These are phyloP conservation scores for Psococerastis gibbosa DNA, from an alignment of 2,888 invertebrate species.

Conservation along the genomic window DNA sequence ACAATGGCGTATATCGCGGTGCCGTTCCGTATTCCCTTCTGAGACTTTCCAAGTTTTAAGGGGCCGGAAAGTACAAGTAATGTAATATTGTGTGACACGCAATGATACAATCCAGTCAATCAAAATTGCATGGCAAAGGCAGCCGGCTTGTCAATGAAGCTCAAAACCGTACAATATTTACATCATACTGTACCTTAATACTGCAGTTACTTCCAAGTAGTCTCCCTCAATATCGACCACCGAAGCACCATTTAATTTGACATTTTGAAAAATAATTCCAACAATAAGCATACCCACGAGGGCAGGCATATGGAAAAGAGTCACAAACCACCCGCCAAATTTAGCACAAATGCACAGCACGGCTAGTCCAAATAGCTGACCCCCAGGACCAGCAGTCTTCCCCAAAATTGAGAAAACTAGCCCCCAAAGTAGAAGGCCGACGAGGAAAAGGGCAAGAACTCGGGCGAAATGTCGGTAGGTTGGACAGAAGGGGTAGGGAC, in stretches of 20 bases:
- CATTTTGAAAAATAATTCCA: constrained; percentile 55
- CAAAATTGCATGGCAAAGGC: no score
- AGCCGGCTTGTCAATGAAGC: no score
- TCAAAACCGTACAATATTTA: no score
- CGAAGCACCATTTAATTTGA: constrained; percentile 31
- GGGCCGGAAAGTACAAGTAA: no score
- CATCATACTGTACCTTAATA: constrained; percentile 52
- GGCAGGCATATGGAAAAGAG: constrained; percentile 60
- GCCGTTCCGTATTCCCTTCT: no score
- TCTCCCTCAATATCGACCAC: constrained; percentile 44
- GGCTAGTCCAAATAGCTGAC: constrained; percentile 59
- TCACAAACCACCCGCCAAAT: constrained; percentile 65
- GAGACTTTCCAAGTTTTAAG: no score
- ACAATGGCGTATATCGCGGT: no score
- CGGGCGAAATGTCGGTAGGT: constrained; percentile 69
- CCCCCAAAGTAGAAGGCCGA: constrained; percentile 58
- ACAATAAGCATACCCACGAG: constrained; percentile 74
- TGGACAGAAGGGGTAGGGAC: constrained; percentile 71
- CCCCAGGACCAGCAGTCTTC: constrained; percentile 62
- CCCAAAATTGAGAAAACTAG: constrained; percentile 58
- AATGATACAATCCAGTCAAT: no score
- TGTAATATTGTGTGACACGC: no score
- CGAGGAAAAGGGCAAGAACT: constrained; percentile 46
- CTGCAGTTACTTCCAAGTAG: constrained; percentile 44
- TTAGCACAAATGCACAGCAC: constrained; percentile 55